These are phyloP conservation scores for Papilio polyxenes DNA, from an alignment of 1,140 invertebrate genomes.

Conservation along the genomic window DNA sequence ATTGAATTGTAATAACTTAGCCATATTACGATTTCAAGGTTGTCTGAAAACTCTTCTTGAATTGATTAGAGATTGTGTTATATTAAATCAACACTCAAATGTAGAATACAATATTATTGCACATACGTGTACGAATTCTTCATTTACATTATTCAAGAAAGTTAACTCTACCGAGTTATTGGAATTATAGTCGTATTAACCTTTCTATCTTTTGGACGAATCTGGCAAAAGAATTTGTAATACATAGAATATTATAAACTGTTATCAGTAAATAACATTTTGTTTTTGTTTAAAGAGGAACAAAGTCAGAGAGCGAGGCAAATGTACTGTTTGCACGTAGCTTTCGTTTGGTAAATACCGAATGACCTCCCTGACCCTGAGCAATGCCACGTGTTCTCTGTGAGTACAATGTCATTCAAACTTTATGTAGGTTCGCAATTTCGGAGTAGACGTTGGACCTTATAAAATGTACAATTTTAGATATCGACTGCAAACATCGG, in stretches of 20 bases:
- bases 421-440: background rate
- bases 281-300: background rate
- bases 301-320: slow-evolving; percentile 38
- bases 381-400: slow-evolving; percentile 48
- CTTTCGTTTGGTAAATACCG: slow-evolving; percentile 64
- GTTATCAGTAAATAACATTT: background rate
- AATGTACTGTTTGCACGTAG: slow-evolving; percentile 12
- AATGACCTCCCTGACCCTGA: slow-evolving; percentile 59
- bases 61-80: background rate
- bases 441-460: background rate
- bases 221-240: too few species aligned
- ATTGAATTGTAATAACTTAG: slow-evolving; percentile 33
- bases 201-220: too few species aligned
- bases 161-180: too few species aligned
- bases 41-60: background rate
- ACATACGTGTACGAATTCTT: too few species aligned
- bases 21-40: slow-evolving; percentile 31
- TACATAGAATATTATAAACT: background rate
- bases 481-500: background rate
- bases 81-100: background rate
- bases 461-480: background rate
- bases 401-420: background rate
- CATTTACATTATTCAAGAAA: too few species aligned
- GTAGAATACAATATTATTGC: background rate
- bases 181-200: too few species aligned